Percentiles rank a stretch among this genome's conserved stretches.
Conservation (phyloP, 1,140 invertebrate species). For the Procambarus virginalis region DNA sequence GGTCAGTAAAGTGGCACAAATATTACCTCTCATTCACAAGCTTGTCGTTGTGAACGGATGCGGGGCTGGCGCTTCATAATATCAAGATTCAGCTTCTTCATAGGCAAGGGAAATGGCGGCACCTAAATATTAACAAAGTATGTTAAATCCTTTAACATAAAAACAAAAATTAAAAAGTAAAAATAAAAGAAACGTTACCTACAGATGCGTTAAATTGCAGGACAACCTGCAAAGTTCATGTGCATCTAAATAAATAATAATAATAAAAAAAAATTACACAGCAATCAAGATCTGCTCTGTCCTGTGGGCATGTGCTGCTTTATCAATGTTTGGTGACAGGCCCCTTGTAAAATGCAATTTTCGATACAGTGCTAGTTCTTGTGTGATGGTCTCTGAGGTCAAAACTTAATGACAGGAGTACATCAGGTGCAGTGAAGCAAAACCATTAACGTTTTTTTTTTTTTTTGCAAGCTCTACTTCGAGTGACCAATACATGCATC, state of each 20-base stretch:
- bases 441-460: background rate
- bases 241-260: slow-evolving; percentile 44
- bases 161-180: slow-evolving; percentile 44
- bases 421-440: slow-evolving; percentile 5
- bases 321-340: slow-evolving; percentile 26
- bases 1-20: slow-evolving; percentile 12
- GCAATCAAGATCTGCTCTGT: slow-evolving; percentile 46
- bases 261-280: slow-evolving; percentile 22
- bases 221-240: slow-evolving; percentile 38
- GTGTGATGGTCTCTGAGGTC: slow-evolving; percentile 13
- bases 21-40: slow-evolving; percentile 95
- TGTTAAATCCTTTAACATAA: slow-evolving; percentile 29
- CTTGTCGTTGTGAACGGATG: slow-evolving; percentile 95
- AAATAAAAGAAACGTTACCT: slow-evolving; percentile 36
- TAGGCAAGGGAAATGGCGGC: slow-evolving; percentile 99
- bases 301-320: slow-evolving; percentile 53
- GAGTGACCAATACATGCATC: slow-evolving; percentile 19
- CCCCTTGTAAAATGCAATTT: slow-evolving; percentile 24
- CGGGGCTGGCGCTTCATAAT: slow-evolving; percentile 99
- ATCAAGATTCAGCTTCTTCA: slow-evolving; percentile 97
- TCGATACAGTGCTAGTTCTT: slow-evolving; percentile 5
- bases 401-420: slow-evolving; percentile 22
- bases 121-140: slow-evolving; percentile 74
- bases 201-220: slow-evolving; percentile 36
- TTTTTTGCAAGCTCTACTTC: background rate